phyloP scores from a whole-genome alignment of 1,140 invertebrate genomes.

The Cepaea nemoralis region DNA sequence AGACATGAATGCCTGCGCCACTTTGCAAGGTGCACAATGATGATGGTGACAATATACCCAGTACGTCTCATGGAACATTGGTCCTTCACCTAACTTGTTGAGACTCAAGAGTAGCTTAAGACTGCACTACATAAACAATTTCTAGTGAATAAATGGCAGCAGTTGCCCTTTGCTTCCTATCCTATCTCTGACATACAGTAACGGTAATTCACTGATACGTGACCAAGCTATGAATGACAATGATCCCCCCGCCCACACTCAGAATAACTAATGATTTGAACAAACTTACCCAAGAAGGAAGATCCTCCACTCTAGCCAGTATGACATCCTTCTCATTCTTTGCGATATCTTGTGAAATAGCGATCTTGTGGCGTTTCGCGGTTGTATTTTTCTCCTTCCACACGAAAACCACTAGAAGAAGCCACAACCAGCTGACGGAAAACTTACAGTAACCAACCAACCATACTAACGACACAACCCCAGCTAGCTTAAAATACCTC shows the following conservation, averaged over 20 bases:
- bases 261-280: constrained; percentile 75
- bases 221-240: too few relatives aligned
- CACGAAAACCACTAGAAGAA: constrained; percentile 84
- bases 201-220: neutral
- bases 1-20: too few relatives aligned
- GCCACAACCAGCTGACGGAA: constrained; percentile 88
- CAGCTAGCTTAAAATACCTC: constrained; percentile 64
- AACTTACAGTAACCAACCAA: constrained; percentile 88
- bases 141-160: too few relatives aligned
- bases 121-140: too few relatives aligned
- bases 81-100: too few relatives aligned
- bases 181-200: too few relatives aligned
- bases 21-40: too few relatives aligned
- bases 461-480: constrained; percentile 74
- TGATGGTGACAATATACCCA: too few relatives aligned
- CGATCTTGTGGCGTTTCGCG: constrained; percentile 81
- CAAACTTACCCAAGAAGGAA: constrained; percentile 92
- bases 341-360: constrained; percentile 84
- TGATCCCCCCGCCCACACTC: neutral
- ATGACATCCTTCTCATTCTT: constrained; percentile 89
- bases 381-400: constrained; percentile 84
- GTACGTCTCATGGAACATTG: too few relatives aligned
- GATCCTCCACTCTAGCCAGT: constrained; percentile 84
- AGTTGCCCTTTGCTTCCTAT: too few relatives aligned
- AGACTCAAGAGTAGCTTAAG: too few relatives aligned